Base-by-base conservation (phyloP, 2,797 vertebrate species). In the Decapterus maruadsi region DNA sequence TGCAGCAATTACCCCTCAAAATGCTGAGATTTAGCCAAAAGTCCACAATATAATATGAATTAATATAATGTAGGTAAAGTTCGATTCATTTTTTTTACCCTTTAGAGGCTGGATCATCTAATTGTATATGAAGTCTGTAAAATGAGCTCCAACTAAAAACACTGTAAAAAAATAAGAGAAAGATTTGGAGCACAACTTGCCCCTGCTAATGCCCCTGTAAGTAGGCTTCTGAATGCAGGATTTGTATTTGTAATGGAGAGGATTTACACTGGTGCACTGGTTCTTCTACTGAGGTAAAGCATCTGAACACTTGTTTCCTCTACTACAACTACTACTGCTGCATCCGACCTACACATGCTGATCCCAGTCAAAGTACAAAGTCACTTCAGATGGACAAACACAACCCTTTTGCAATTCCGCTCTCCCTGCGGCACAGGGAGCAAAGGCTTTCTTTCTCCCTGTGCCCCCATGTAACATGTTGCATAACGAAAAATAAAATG, bases 341-440 rank as follows among this genome's bases (percentile, higher is more conserved):
- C 19, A 65, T 72, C 75, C 48, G 34, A 62, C 50, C 22, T 19
- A 20, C 42, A 50, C 8, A 38, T 26, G 43, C 14, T 38, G 58
- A 57, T 55, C 12, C 19, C 50, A 69, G 54, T 63, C 53, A 82
- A 81, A 77, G 81, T 75, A 51, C 87, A 83, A 84, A 77, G 78
- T 84, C 77, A 65, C 40, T 58, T 22, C 11, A 3, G 38, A 34
- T 83, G 42, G 68, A 50, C 79, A 89, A 84, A 86, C 59, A 82
- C 40, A 36, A 36, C 62, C 68, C 68, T 90, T 89, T 90, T 78
- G 81, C 77, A 91, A 86, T 45, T 13, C 0, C 68, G 66, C 64
- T 69, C 64, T 42, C 31, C 42, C 45, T 56, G 26, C 63, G 67
- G 22, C 45, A 26, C 68, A 77, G 46, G 26, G 76, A 68, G 63